Conservation (phyloP, 2,888 invertebrate species). For the Helicoverpa assulta region DNA sequence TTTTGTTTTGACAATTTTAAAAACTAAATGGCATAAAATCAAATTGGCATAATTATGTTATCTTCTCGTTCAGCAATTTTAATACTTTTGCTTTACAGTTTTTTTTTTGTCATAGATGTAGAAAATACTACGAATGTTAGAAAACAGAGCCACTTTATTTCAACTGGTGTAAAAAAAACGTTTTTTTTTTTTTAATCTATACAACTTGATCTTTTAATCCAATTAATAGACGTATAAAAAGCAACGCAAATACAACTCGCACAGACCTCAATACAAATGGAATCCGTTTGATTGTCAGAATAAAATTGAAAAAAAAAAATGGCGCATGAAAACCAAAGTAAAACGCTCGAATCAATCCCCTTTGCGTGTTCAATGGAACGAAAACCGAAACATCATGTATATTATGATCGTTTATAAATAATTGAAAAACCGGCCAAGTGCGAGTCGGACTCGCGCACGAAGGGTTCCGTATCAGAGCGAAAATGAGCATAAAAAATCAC, state of each 20-base stretch:
- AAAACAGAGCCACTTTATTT: too few species aligned
- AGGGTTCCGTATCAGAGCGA: too few species aligned
- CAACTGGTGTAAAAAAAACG: too few species aligned
- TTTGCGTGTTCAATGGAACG: slow-evolving; percentile 11
- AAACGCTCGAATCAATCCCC: slow-evolving; percentile 12
- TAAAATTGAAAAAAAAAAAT: slow-evolving; percentile 14
- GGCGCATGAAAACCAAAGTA: slow-evolving; percentile 8
- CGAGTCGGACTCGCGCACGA: too few species aligned
- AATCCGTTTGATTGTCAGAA: slow-evolving; percentile 24
- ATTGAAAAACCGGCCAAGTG: too few species aligned
- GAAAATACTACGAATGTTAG: too few species aligned
- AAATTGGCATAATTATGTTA: too few species aligned
- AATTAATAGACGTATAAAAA: background rate
- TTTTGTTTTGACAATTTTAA: background rate
- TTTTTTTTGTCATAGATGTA: too few species aligned
- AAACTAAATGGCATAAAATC: background rate
- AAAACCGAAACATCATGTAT: background rate
- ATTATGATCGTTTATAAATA: background rate
- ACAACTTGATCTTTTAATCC: background rate
- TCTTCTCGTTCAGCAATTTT: too few species aligned
- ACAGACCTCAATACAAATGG: background rate
- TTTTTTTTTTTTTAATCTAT: background rate
- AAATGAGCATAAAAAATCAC: too few species aligned
- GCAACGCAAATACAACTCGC: background rate
- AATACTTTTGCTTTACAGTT: too few species aligned